Evolutionary conservation across 2,888 invertebrate genomes (phyloP).

Genomic region (Himalopsyche kuldschensis): DNA sequence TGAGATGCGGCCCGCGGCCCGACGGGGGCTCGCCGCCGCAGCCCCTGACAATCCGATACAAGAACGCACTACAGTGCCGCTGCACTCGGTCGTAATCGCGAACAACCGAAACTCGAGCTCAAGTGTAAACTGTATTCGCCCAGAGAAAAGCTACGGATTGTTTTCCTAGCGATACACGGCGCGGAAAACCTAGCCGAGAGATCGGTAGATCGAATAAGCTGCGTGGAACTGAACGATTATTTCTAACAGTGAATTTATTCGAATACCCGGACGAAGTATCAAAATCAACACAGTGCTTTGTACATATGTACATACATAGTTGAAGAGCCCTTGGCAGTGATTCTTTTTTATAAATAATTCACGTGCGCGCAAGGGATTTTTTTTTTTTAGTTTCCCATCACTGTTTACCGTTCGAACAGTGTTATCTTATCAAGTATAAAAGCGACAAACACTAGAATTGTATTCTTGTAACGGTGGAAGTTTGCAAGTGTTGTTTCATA

Average conservation of each 20-base stretch:
- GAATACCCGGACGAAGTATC: not conserved
- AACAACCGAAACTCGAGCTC: not conserved
- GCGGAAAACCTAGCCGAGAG: not conserved
- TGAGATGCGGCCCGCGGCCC: constrained; percentile 37
- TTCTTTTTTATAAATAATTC: not conserved
- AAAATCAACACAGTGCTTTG: not conserved
- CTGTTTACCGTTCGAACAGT: not conserved
- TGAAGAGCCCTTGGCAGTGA: not conserved
- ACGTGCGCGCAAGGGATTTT: not conserved
- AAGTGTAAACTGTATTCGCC: not conserved
- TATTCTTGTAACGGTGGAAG: constrained; percentile 13
- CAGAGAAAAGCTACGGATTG: not conserved
- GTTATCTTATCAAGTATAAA: not conserved
- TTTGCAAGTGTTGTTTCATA: not conserved
- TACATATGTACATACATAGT: not conserved
- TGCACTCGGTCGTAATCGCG: not conserved
- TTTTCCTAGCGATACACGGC: not conserved
- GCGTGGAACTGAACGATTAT: not conserved
- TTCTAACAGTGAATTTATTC: not conserved
- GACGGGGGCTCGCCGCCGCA: constrained; percentile 29
- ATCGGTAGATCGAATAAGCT: not conserved
- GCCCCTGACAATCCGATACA: constrained; percentile 20
- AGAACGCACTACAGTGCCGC: not conserved
- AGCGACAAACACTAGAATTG: not conserved
- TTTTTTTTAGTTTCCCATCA: not conserved